phyloP scores from a whole-genome alignment of 2,113 vertebrate genomes.

The Lucifuga dentata region DNA sequence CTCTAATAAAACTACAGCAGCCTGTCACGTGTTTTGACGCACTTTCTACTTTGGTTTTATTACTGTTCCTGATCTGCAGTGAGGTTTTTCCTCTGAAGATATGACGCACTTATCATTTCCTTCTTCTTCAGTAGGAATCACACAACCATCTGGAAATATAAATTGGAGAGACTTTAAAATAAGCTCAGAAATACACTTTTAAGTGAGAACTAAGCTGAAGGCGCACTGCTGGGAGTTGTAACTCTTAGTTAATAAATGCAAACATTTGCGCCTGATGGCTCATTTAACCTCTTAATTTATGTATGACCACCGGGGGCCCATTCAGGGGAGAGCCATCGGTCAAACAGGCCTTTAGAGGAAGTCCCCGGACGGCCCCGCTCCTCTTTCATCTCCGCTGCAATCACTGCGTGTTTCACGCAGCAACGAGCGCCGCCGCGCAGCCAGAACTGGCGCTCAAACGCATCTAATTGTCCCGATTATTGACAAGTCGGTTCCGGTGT shows the following conservation, averaged over 20 bases:
- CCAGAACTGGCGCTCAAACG: conserved; percentile 87
- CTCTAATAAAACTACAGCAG: no score
- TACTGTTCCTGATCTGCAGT: no score
- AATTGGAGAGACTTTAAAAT: conserved; percentile 25
- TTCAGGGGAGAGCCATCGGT: conserved; percentile 71
- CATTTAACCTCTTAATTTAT: conserved; percentile 81
- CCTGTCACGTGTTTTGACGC: no score
- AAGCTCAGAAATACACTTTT: conserved; percentile 37
- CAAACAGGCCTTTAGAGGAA: conserved; percentile 79
- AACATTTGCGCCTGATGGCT: conserved; percentile 78
- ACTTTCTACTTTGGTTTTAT: no score
- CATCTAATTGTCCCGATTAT: conserved; percentile 86
- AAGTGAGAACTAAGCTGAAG: conserved; percentile 32
- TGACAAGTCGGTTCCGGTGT: conserved; percentile 86
- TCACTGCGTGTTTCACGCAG: conserved; percentile 84
- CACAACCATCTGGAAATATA: no score
- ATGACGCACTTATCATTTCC: no score
- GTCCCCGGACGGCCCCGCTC: conserved; percentile 79
- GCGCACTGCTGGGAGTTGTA: conserved; percentile 62
- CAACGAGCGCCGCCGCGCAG: conserved; percentile 80
- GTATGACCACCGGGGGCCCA: conserved; percentile 74
- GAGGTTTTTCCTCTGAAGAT: no score
- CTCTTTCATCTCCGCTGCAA: conserved; percentile 85
- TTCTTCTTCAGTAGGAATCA: no score
- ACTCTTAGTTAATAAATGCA: conserved; percentile 76